A percentile compares a stretch with the other conserved stretches of the same genome.
Evolutionary conservation across 92 coral and sea anemone species (phyloP).

Genomic region (Epizoanthus scotinus): DNA sequence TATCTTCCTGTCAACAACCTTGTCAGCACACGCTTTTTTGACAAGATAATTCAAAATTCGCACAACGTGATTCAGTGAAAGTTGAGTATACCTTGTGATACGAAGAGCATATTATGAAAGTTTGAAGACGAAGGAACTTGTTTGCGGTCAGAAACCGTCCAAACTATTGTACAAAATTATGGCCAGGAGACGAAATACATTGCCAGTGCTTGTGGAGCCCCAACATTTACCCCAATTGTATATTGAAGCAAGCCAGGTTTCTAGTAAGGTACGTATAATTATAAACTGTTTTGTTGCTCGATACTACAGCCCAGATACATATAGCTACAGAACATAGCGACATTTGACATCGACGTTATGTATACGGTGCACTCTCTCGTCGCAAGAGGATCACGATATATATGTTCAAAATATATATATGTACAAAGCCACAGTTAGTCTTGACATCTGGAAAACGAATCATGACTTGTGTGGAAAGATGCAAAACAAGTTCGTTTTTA

Average conservation of each 20-base stretch:
- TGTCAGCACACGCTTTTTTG: not conserved
- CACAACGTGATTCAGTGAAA: constrained; percentile 9
- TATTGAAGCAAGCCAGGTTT: not conserved
- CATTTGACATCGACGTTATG: no score
- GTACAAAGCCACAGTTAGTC: no score
- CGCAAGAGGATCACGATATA: no score
- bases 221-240: not conserved
- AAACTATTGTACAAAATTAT: not conserved
- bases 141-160: not conserved
- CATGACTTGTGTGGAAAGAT: no score
- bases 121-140: not conserved
- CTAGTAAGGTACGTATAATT: not conserved
- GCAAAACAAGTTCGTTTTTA: no score
- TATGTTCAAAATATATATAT: no score
- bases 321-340: not conserved
- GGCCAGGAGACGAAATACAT: constrained; percentile 21
- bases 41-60: not conserved
- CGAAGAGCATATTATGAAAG: not conserved
- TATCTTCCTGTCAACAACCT: not conserved
- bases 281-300: not conserved
- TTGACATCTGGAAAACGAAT: no score
- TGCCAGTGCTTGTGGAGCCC: constrained; percentile 15
- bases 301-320: not conserved
- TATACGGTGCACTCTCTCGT: no score
- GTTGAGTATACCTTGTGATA: no score